Conservation (phyloP, 2,888 invertebrate species). For the Calliphora vomitoria region DNA sequence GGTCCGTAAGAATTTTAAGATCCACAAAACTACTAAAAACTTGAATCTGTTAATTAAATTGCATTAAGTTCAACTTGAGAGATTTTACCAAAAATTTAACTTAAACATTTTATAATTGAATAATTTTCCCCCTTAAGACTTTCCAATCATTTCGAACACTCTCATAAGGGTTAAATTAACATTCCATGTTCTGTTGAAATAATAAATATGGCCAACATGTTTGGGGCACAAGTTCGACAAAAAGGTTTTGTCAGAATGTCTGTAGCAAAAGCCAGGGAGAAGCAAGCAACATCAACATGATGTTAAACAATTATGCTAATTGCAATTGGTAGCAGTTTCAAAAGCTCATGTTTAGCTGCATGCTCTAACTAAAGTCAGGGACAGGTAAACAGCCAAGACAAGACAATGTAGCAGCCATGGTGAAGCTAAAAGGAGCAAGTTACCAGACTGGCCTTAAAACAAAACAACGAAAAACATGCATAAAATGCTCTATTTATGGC, state of each 20-base stretch:
- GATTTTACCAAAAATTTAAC: no score
- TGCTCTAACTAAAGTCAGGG: slow-evolving; percentile 52
- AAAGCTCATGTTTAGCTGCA: slow-evolving; percentile 61
- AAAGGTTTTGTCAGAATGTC: slow-evolving; percentile 4
- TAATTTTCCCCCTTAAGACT: neutral
- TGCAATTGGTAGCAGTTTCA: slow-evolving; percentile 69
- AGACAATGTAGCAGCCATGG: slow-evolving; percentile 38
- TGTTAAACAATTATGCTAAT: slow-evolving; percentile 84
- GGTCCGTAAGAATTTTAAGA: no score
- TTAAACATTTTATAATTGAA: no score
- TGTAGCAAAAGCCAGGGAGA: neutral
- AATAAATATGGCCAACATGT: slow-evolving; percentile 40
- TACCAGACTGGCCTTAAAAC: slow-evolving; percentile 55
- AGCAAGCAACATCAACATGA: slow-evolving; percentile 77
- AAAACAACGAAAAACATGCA: slow-evolving; percentile 56
- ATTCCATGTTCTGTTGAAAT: neutral
- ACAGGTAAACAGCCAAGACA: slow-evolving; percentile 46
- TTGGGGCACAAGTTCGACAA: slow-evolving; percentile 30
- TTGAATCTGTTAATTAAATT: no score
- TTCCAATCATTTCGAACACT: neutral
- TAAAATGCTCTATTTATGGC: slow-evolving; percentile 78
- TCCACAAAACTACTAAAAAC: no score
- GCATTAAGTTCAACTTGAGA: no score
- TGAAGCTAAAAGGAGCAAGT: slow-evolving; percentile 18
- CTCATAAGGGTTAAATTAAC: neutral